Conservation (phyloP, 1,140 invertebrate species). For the fruit fly (Drosophila melanogaster) region DNA sequence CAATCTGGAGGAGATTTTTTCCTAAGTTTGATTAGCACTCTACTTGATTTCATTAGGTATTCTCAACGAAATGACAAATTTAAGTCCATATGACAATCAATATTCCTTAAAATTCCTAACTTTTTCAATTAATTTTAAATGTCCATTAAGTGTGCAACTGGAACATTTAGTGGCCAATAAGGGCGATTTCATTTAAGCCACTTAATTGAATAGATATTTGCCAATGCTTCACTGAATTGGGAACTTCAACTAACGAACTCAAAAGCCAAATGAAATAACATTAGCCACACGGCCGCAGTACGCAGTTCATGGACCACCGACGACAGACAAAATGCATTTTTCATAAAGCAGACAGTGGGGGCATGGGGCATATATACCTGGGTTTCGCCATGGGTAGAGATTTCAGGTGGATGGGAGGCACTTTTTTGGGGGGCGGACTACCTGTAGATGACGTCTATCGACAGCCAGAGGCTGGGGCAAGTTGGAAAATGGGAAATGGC, state of each 20-base stretch:
- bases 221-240: conserved; percentile 23
- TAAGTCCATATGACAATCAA: too few relatives aligned
- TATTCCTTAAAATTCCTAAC: background rate
- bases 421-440: conserved; percentile 8
- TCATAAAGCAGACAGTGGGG: conserved; percentile 72
- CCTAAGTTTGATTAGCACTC: conserved; percentile 14
- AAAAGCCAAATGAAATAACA: conserved; percentile 68
- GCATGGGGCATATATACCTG: conserved; percentile 17
- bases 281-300: conserved; percentile 49
- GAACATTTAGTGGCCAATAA: conserved; percentile 6
- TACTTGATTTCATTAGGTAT: conserved; percentile 14
- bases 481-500: conserved; percentile 54
- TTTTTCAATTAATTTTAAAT: background rate
- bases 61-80: background rate
- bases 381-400: background rate
- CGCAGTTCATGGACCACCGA: conserved; percentile 55
- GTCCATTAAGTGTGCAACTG: background rate
- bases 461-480: conserved; percentile 47
- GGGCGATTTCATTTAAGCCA: conserved; percentile 30
- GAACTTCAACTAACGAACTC: conserved; percentile 45
- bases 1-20: background rate
- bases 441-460: conserved; percentile 68
- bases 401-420: background rate
- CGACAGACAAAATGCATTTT: conserved; percentile 75
- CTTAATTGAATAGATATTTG: conserved; percentile 40